Base-by-base conservation (phyloP, 2,797 vertebrate species). In the Pantherophis vulpinus region DNA sequence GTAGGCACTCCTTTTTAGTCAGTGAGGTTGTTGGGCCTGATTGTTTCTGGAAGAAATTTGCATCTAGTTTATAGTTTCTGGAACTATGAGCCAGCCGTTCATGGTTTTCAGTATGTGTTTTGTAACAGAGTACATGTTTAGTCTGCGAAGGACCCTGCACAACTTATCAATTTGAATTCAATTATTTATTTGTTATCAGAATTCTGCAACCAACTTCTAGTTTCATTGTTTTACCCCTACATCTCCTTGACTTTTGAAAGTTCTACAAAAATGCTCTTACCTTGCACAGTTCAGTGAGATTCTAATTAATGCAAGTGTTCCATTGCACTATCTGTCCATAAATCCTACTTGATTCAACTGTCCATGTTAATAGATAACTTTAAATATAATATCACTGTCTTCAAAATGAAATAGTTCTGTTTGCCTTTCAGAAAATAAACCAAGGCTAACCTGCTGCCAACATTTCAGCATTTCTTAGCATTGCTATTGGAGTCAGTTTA, bases 361-460 rank as follows among this genome's bases (percentile, higher is more conserved):
- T 79, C 42, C 25, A 6, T 51, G 59, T 88, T 27, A 63, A 89
- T 20, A 54, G 54, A 0, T 1, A 93, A 86, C 27, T 94, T 88
- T n/a, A 61, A 27, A 29, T 0, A 0, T 66, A 59, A 10, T 87
- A 23, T 51, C 1, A 54, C 5, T 95, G 3, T 88, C 0, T 0
- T 89, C 59, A 54, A n/a, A 93, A 90, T 91, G 89, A 94, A 94
- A 61, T 1, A 37, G 10, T 18, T 47, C 47, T 83, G 37, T 42
- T 20, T 61, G 6, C 37, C 90, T 29, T 20, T 86, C 25, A 91
- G 66, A 93, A 91, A 93, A 93, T 91, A 93, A 91, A 93, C 90
- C 59, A 83, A 91, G 25, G 91, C 87, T 51, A 91, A 89, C 70
- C 58, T 12, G 70, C 66, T 70, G 27, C 2, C 11, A 79, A 55